phyloP scores from a whole-genome alignment of 2,888 invertebrate genomes.

The Diplazon laetatorius region DNA sequence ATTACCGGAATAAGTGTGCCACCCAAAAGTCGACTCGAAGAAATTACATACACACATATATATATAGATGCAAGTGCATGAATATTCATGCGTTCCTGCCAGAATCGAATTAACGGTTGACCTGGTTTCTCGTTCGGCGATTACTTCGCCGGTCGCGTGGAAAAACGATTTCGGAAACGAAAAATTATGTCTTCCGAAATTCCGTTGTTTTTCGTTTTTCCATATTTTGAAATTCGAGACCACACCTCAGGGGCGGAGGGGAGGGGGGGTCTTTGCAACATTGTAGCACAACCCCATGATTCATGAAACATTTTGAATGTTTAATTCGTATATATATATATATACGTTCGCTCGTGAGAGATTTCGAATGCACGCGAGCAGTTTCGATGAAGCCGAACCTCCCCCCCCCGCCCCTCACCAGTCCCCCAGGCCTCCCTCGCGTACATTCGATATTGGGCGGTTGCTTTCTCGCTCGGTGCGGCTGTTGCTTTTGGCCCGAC shows the following conservation, averaged over 20 bases:
- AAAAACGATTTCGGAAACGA: constrained; percentile 3
- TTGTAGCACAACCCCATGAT: background rate
- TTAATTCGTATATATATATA: constrained; percentile 25
- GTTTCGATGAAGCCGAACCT: background rate
- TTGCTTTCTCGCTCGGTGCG: constrained; percentile 25
- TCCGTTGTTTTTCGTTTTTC: background rate
- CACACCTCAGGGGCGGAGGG: constrained; percentile 20
- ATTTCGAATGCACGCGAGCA: constrained; percentile 2
- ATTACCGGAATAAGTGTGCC: too few species aligned
- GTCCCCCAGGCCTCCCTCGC: too few species aligned
- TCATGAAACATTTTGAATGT: constrained; percentile 24
- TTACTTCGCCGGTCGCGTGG: background rate
- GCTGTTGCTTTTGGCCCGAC: constrained; percentile 26
- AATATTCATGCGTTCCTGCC: too few species aligned
- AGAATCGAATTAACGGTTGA: constrained; percentile 4
- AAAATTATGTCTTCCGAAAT: constrained; percentile 7
- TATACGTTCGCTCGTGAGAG: background rate
- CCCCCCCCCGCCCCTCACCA: too few species aligned
- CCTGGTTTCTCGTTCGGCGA: constrained; percentile 30
- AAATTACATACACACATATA: too few species aligned
- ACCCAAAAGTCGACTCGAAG: too few species aligned
- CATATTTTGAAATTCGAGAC: constrained; percentile 42
- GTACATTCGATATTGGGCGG: constrained; percentile 23
- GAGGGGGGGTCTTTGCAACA: constrained; percentile 23
- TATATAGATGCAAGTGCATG: too few species aligned